Conservation (phyloP, 2,113 vertebrate genomes). For the Phoxinus phoxinus region DNA sequence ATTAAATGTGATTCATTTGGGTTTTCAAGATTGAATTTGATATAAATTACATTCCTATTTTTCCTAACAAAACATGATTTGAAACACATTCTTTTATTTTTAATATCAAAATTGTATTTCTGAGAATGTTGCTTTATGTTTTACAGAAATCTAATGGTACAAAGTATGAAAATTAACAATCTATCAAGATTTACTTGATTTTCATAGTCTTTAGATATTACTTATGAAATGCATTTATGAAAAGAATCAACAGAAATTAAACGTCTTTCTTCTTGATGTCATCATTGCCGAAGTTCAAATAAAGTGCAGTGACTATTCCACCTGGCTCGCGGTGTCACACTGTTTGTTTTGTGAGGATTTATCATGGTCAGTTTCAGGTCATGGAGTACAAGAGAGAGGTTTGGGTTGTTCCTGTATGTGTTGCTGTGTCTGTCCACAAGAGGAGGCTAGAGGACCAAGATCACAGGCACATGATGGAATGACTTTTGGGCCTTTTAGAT, state of each 20-base stretch:
- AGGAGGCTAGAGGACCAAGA: constrained; percentile 50
- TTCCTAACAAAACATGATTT: neutral
- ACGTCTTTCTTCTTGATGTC: neutral
- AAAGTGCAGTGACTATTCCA: neutral
- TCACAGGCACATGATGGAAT: neutral
- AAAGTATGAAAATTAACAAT: neutral
- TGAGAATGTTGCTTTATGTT: neutral
- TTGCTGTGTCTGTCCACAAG: constrained; percentile 54
- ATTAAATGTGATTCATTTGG: neutral
- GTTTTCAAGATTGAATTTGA: neutral
- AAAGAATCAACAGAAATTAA: neutral
- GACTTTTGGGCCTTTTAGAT: neutral
- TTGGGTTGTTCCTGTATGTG: neutral
- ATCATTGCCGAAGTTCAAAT: neutral
- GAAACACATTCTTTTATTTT: too few species aligned
- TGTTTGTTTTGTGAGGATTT: constrained; percentile 2
- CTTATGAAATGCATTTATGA: neutral
- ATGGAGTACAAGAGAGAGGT: neutral
- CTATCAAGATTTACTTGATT: neutral
- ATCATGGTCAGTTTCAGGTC: neutral
- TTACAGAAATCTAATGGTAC: neutral
- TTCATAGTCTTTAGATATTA: too few species aligned
- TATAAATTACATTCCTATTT: neutral
- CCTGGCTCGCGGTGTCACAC: neutral
- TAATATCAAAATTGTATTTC: too few species aligned